A percentile compares a stretch with the other conserved stretches of the same genome.
These are phyloP conservation scores for Eidolon helvum DNA, from an alignment of 2,113 vertebrate genomes.

Conservation along the genomic window DNA sequence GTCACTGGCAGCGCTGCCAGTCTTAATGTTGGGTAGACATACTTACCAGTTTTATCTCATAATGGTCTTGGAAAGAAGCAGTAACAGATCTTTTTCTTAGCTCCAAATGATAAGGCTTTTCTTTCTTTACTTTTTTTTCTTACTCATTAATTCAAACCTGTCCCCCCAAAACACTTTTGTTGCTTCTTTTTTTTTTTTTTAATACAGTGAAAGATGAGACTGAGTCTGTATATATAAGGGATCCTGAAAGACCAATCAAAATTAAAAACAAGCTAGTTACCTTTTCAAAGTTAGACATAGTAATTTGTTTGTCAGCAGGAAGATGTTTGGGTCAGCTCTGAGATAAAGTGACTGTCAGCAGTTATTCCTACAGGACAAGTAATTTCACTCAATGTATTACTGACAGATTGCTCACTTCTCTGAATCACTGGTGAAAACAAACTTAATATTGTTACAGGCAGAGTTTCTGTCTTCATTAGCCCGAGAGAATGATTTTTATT, in stretches of 20 bases:
- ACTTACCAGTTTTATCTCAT: constrained; percentile 90
- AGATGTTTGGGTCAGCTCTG: constrained; percentile 88
- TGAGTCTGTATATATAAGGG: constrained; percentile 83
- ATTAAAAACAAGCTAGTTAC: constrained; percentile 89
- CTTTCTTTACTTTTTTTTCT: constrained; percentile 4
- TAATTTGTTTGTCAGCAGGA: constrained; percentile 98
- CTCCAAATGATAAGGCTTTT: constrained; percentile 62
- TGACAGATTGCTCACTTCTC: constrained; percentile 98
- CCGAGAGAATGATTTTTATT: constrained; percentile 89
- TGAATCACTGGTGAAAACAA: constrained; percentile 93
- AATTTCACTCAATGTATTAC: constrained; percentile 96
- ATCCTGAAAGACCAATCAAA: constrained; percentile 89
- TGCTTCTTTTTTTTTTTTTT: constrained; percentile 42
- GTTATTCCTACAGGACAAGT: constrained; percentile 91
- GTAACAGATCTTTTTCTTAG: constrained; percentile 71
- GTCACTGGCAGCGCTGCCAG: constrained; percentile 89
- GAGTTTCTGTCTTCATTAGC: constrained; percentile 98
- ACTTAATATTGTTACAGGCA: constrained; percentile 92
- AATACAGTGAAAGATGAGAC: constrained; percentile 60
- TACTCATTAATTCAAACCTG: constrained; percentile 10
- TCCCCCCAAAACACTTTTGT: neutral
- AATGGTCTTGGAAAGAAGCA: constrained; percentile 83
- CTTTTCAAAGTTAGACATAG: constrained; percentile 90
- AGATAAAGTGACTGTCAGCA: constrained; percentile 92
- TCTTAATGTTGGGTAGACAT: constrained; percentile 93